Evolutionary conservation across 2,113 vertebrate species (phyloP).

Genomic region (Leucoraja erinaceus): DNA sequence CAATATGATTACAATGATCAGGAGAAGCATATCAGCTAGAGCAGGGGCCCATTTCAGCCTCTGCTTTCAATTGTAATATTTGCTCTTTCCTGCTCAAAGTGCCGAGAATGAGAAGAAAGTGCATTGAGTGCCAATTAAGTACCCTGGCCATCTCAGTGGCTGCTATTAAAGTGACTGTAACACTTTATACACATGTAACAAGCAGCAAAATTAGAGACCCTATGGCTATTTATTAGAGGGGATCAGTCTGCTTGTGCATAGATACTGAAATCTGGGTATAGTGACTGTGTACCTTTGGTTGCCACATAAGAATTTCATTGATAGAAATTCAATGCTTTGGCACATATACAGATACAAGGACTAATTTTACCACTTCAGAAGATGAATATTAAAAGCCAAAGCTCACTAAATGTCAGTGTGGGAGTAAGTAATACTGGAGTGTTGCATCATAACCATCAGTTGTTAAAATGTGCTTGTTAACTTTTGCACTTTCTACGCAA

Average conservation of each 20-base stretch:
- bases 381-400: background rate
- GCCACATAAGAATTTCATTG: background rate
- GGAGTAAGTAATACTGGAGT: background rate
- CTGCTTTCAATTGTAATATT: background rate
- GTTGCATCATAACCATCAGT: background rate
- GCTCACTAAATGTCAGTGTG: background rate
- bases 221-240: background rate
- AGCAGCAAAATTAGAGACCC: background rate
- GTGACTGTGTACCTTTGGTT: background rate
- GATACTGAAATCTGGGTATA: background rate
- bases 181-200: background rate
- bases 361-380: background rate
- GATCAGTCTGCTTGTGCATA: background rate
- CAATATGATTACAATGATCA: background rate
- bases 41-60: too few relatives aligned
- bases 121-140: background rate
- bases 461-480: conserved; percentile 6
- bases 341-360: background rate
- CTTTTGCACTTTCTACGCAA: conserved; percentile 18
- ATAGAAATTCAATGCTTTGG: background rate
- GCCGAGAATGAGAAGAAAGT: background rate
- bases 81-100: background rate
- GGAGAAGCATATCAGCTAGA: background rate
- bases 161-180: background rate
- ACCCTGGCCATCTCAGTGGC: background rate